phyloP scores from a whole-genome alignment of 2,113 vertebrate species.

The Podilymbus podiceps region DNA sequence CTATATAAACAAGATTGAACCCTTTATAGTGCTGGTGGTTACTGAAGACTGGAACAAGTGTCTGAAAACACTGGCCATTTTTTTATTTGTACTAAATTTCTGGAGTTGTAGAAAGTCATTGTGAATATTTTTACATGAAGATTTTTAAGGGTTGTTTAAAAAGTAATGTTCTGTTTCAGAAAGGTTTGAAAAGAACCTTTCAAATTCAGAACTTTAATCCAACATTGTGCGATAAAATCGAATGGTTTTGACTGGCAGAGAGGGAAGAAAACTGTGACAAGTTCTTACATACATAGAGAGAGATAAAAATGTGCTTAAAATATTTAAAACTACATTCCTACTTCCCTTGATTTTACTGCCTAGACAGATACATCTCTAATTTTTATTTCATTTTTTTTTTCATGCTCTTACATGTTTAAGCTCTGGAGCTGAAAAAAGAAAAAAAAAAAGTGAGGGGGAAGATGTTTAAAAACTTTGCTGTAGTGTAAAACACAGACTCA shows the following conservation, averaged over 20 bases:
- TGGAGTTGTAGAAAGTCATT: not conserved
- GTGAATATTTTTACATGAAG: not conserved
- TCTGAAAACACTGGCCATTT: not conserved
- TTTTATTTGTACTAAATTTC: not conserved
- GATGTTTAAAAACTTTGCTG: not conserved
- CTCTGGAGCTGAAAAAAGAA: not conserved
- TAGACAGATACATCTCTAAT: not conserved
- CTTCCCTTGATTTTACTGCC: not conserved
- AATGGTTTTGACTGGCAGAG: not conserved
- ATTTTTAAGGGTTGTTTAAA: not conserved
- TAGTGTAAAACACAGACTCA: not conserved
- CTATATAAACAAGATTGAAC: not conserved
- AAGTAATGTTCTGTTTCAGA: not conserved
- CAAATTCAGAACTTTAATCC: not conserved
- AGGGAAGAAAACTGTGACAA: not conserved
- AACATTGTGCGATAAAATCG: not conserved
- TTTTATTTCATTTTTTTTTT: not conserved
- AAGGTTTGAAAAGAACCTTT: not conserved
- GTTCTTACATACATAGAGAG: not conserved
- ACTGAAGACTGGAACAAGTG: not conserved
- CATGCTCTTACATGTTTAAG: rapidly evolving
- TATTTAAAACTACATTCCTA: not conserved
- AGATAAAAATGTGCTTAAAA: not conserved
- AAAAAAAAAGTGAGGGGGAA: not conserved
- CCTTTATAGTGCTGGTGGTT: not conserved